Conservation (phyloP, 2,113 vertebrate genomes). For the Capra hircus region DNA sequence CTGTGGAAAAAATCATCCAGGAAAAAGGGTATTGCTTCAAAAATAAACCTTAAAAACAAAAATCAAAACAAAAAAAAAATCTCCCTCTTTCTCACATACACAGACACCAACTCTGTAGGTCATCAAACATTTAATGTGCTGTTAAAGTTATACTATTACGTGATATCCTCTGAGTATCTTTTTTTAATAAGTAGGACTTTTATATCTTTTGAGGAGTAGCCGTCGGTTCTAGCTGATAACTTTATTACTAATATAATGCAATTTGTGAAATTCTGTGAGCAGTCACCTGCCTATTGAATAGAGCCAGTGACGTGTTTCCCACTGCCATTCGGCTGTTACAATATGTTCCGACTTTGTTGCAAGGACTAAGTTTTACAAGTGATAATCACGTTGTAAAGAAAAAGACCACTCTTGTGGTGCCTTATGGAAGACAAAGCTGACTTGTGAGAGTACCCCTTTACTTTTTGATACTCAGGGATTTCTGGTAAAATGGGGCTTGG, state of each 20-base stretch:
- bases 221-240: background rate
- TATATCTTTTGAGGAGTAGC: background rate
- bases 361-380: background rate
- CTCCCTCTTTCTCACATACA: background rate
- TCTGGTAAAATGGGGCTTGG: background rate
- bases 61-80: background rate
- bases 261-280: background rate
- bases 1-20: slow-evolving; percentile 27
- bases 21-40: slow-evolving; percentile 31
- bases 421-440: background rate
- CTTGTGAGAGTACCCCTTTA: background rate
- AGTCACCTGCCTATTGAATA: background rate
- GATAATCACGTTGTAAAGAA: background rate
- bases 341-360: background rate
- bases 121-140: background rate
- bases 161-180: background rate
- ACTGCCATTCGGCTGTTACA: background rate
- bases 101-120: background rate
- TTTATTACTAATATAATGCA: background rate
- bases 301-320: background rate
- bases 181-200: background rate
- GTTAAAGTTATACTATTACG: background rate
- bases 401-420: background rate
- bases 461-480: background rate
- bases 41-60: slow-evolving; percentile 37